A percentile compares a stretch with the other conserved stretches of the same genome.
Conservation (phyloP, 2,113 vertebrate species). For the Diphyllodes magnificus region DNA sequence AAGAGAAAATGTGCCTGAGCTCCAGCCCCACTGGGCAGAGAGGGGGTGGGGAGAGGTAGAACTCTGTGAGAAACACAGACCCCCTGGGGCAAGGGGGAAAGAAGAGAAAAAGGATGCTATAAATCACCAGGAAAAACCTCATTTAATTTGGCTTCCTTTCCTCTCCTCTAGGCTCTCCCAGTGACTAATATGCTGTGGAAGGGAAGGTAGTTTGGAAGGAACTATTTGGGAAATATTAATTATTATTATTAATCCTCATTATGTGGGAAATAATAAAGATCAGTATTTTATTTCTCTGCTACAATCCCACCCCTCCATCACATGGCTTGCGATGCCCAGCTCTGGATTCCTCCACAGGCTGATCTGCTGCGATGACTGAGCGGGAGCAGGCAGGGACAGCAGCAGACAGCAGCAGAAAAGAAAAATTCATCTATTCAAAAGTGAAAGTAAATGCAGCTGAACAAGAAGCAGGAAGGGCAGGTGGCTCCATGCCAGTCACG, state of each 20-base stretch:
- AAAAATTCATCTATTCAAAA: background rate
- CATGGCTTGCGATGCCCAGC: rapidly evolving
- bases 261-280: background rate
- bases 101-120: background rate
- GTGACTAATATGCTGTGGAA: background rate
- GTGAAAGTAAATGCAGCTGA: background rate
- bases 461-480: background rate
- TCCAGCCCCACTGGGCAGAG: background rate
- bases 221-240: background rate
- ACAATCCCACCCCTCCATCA: background rate
- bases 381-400: rapidly evolving
- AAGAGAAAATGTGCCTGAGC: background rate
- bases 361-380: rapidly evolving
- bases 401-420: background rate
- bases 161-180: background rate
- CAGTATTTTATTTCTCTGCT: background rate
- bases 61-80: background rate
- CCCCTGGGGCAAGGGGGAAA: background rate
- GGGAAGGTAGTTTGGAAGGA: background rate
- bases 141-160: background rate
- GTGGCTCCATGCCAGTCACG: rapidly evolving
- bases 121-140: background rate
- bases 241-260: background rate
- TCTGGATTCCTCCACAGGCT: background rate
- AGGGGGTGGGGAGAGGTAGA: background rate